Conservation (phyloP, 2,888 invertebrate genomes). For the Trissoscelio sp. region DNA sequence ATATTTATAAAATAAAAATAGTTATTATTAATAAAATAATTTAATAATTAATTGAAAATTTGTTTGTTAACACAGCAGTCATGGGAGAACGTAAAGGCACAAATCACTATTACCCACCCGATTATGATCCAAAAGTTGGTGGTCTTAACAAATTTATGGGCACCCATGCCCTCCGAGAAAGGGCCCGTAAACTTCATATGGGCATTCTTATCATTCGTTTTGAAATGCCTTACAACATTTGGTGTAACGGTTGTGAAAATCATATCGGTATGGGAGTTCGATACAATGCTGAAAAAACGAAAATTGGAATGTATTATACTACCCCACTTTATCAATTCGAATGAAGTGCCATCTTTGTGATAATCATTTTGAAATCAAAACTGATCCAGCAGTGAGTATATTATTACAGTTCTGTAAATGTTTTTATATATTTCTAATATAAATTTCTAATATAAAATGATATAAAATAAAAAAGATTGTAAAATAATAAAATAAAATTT, state of each 20-base stretch:
- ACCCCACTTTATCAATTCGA: slow-evolving; percentile 98
- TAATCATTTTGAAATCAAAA: slow-evolving; percentile 98
- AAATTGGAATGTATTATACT: slow-evolving; percentile 98
- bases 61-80: slow-evolving; percentile 31
- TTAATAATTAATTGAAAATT: too few species aligned
- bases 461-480: too few species aligned
- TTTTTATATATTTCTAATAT: too few species aligned
- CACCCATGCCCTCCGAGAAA: slow-evolving; percentile 97
- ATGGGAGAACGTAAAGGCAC: slow-evolving; percentile 99
- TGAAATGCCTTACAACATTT: slow-evolving; percentile 99
- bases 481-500: too few species aligned
- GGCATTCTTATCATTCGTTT: slow-evolving; percentile 98
- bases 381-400: slow-evolving; percentile 94
- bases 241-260: slow-evolving; percentile 99
- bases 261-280: slow-evolving; percentile 99
- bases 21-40: too few species aligned
- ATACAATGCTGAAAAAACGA: slow-evolving; percentile 97
- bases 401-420: too few species aligned
- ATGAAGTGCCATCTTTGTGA: slow-evolving; percentile 99
- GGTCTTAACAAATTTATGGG: slow-evolving; percentile 97
- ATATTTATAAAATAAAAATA: too few species aligned
- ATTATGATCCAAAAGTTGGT: slow-evolving; percentile 97
- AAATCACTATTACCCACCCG: slow-evolving; percentile 99
- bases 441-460: too few species aligned
- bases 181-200: slow-evolving; percentile 97